Base-by-base conservation (phyloP, 2,113 vertebrate species). In the Sinosuthora webbiana region DNA sequence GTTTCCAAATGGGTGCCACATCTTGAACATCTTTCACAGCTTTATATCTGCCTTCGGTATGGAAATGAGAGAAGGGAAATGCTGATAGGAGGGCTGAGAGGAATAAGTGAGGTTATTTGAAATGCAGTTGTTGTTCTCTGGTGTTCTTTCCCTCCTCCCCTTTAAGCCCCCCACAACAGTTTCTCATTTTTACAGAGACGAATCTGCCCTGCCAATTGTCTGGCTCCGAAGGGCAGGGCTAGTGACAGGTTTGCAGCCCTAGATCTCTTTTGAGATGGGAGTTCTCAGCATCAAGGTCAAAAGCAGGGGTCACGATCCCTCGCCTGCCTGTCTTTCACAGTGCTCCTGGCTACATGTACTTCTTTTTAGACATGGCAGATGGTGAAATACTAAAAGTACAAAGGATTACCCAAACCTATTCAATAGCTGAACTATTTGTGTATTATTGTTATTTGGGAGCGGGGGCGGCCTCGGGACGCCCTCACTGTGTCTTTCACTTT, bases 301-400 rank as follows among this genome's bases (percentile, higher is more conserved):
- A 94, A 96, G 83, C 88, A 71, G 92, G 76, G 92, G 94, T 97
- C 90, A 3, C 28, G 88, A 96, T 96, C 95, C 89, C 87, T 87
- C 0, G 87, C 84, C 89, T 89, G 94, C 80, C 52, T 87, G 75
- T 73, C 93, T 95, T 91, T 95, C 95, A 95, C 56, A 60, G n/a
- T 82, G 91, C 91, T 97, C 59, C 93, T 97, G 89, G 93, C 87
- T 95, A 93, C 84, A 91, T 85, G 87, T 93, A 91, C 87, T 87
- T 85, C 94, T 96, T 95, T 97, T 93, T 90, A 94, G 85, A 55
- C 76, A 81, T 50, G 94, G 94, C 92, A 95, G 95, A 95, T 96
- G 95, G 95, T 93, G 92, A 94, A 96, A 96, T 60, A 78, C 80
- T 92, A 49, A 88, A 96, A 89, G 90, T 89, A 94, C 88, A 96